Percentiles rank a stretch among this genome's conserved stretches.
Evolutionary conservation across 2,113 vertebrate species (phyloP).

Genomic region (Pantherophis guttatus): DNA sequence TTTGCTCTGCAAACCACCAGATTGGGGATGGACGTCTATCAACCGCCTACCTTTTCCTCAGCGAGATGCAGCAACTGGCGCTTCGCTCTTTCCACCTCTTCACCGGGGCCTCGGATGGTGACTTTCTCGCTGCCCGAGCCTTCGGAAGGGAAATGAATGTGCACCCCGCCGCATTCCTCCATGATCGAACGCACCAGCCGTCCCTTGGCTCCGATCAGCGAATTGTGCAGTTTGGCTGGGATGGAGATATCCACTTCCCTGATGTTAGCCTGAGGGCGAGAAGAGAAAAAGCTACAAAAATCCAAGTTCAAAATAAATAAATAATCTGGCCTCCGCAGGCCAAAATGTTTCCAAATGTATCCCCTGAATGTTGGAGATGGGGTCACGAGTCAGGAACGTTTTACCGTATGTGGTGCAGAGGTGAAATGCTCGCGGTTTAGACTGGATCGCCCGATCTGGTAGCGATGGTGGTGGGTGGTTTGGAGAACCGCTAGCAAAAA

Average conservation of each 20-base stretch:
- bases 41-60: conserved; percentile 72
- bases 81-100: conserved; percentile 77
- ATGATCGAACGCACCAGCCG: conserved; percentile 80
- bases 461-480: no score
- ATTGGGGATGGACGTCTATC: not conserved
- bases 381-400: no score
- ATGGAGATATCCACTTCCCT: conserved; percentile 77
- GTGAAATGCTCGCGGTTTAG: no score
- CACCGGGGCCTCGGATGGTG: conserved; percentile 72
- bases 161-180: conserved; percentile 82
- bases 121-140: conserved; percentile 76
- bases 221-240: conserved; percentile 80
- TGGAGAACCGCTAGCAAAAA: no score
- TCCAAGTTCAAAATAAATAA: not conserved
- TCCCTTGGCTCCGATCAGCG: conserved; percentile 80
- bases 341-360: no score
- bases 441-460: no score
- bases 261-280: conserved; percentile 71
- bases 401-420: no score
- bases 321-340: not conserved
- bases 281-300: not conserved
- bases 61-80: conserved; percentile 77
- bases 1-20: not conserved
- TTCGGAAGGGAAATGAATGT: conserved; percentile 79
- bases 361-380: no score